phyloP scores from a whole-genome alignment of 2,797 vertebrate species.

The Oryzias dopingdopingensis region DNA sequence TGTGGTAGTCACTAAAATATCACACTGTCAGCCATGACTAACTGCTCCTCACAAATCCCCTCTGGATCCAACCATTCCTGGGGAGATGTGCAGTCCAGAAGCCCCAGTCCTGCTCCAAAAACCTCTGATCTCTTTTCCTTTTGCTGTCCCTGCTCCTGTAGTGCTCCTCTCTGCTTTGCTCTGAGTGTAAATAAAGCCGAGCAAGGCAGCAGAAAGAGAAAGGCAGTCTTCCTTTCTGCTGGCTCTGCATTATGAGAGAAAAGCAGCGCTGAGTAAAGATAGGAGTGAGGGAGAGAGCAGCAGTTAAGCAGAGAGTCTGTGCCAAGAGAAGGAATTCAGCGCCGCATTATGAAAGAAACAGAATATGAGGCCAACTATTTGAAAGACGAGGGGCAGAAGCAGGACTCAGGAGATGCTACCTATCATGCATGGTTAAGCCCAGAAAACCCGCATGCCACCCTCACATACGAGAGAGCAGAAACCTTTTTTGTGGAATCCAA shows the following conservation, averaged over 20 bases:
- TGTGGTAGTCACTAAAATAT: slow-evolving; percentile 46
- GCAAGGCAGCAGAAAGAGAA: slow-evolving; percentile 44
- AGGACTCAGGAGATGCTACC: slow-evolving; percentile 35
- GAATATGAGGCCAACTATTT: slow-evolving; percentile 58
- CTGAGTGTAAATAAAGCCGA: slow-evolving; percentile 69
- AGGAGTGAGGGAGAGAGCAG: slow-evolving; percentile 61
- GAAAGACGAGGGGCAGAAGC: slow-evolving; percentile 36
- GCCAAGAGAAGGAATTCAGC: slow-evolving; percentile 81
- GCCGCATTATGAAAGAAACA: slow-evolving; percentile 80
- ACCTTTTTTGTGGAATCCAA: background rate
- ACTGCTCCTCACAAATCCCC: slow-evolving; percentile 33
- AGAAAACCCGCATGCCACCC: slow-evolving; percentile 17
- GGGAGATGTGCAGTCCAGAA: slow-evolving; percentile 31
- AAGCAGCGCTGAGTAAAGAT: slow-evolving; percentile 57
- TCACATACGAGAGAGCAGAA: background rate
- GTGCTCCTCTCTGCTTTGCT: slow-evolving; percentile 48
- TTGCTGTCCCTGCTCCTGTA: slow-evolving; percentile 41
- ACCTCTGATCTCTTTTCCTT: slow-evolving; percentile 54
- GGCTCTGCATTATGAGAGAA: slow-evolving; percentile 80
- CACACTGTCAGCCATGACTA: slow-evolving; percentile 28
- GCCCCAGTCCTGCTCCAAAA: slow-evolving; percentile 46
- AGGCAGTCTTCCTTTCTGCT: slow-evolving; percentile 73
- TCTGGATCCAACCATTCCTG: slow-evolving; percentile 42
- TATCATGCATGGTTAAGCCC: background rate
- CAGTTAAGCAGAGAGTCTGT: slow-evolving; percentile 75